These are phyloP conservation scores for Tragopan temminckii DNA, from an alignment of 2,797 vertebrate species.

Conservation along the genomic window DNA sequence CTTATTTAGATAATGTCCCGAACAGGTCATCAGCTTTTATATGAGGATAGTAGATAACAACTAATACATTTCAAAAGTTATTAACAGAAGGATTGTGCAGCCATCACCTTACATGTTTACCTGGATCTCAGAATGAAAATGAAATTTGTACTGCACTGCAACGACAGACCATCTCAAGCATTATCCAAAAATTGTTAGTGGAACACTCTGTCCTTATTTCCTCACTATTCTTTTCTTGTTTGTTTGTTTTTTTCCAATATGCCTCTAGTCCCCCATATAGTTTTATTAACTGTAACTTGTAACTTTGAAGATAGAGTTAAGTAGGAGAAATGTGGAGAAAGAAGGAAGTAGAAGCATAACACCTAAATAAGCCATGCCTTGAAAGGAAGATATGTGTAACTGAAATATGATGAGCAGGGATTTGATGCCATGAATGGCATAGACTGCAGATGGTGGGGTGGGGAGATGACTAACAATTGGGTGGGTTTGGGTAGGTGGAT, in stretches of 20 bases:
- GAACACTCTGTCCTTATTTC: neutral
- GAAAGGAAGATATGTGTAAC: neutral
- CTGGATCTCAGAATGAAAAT: neutral
- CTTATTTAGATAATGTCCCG: neutral
- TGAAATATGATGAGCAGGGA: neutral
- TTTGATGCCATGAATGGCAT: slow-evolving; percentile 13
- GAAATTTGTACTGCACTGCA: neutral
- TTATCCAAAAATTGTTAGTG: neutral
- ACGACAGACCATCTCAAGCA: neutral
- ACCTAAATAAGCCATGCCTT: neutral
- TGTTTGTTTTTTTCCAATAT: neutral
- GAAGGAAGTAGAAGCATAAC: neutral
- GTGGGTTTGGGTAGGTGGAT: slow-evolving; percentile 39
- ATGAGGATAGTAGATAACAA: neutral
- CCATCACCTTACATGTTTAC: neutral
- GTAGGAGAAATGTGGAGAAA: neutral
- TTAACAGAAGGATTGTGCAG: neutral
- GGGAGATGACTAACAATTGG: slow-evolving; percentile 39
- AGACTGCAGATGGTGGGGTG: slow-evolving; percentile 29
- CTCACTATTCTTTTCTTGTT: too few species aligned
- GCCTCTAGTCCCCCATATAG: too few species aligned
- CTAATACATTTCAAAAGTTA: neutral
- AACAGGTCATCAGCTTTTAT: neutral
- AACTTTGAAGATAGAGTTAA: neutral
- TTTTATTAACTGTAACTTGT: neutral